Base-by-base conservation (phyloP, 2,888 invertebrate species). In the Lochmaea crataegi region DNA sequence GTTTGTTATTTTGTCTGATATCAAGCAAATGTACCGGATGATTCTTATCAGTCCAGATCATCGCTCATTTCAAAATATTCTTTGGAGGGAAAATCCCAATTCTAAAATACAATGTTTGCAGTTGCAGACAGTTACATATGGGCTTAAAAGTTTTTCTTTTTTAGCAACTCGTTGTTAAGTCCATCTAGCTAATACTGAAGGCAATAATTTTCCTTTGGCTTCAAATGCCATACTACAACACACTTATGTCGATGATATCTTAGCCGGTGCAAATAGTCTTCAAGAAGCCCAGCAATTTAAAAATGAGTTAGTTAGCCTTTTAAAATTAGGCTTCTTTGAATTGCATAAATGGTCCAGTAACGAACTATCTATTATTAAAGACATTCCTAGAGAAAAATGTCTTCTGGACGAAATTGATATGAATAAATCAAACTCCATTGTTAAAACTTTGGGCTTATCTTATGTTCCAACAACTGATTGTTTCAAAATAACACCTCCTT, bases 211-310 rank as follows among this genome's bases (percentile, higher is more conserved):
- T 57, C 71, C 75, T 7, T 58, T 70, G 48, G 70, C 70, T 3
- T 65, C 75, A 14, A 66, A 45, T n/a, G 61, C 61, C 41, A 22
- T 67, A 58, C 45, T 57, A 56, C 69, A 72, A 18, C 65, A 69
- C 58, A 71, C 58, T 22, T 71, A 76, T 57, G 71, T 76, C 2
- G 73, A 76, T 68, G 71, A 76, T 45, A 68, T 76, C 14, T 14
- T 76, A 65, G 26, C 26, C 4, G 26, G 26, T 4, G 26, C 26
- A 26, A 26, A 26, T 66, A 56, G 53, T 16, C 12, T 72, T 58
- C 65, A 67, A 53, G 66, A 68, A 57, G 22, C 60, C 9, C 16
- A 53, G 26, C 26, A 45, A 61, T 26, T 65, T 7, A 65, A 71
- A 71, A 32, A 65, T 22, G 71, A 74, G 63, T 45, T 75, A 32